Base-by-base conservation (phyloP, 1,140 invertebrate genomes). In the Pseudomyrmex sp. region DNA sequence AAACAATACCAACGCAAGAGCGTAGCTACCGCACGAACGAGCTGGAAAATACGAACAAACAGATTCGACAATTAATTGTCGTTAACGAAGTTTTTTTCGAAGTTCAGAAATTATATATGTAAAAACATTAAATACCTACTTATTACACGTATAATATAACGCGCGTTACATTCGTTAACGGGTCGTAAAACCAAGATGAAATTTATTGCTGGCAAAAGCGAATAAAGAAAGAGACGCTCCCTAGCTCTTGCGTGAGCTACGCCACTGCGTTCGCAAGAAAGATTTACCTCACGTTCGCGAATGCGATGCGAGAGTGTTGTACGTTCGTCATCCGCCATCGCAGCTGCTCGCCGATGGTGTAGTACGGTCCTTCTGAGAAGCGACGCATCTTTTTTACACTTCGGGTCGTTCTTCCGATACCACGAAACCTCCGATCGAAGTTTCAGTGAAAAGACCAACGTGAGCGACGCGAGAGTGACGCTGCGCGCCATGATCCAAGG, bases 311-410 rank as follows among this genome's bases (percentile, higher is more conserved):
- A 44, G 89, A 89, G 9, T 91, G 92, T 56, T 90, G 93, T 9
- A 94, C 92, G 74, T 94, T 94, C 70, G 90, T 93, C 93, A 94
- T 94, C 76, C 94, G 93, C 93, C 93, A 94, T 88, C 91, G 91
- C 61, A 93, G 80, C 13, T 92, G 92, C 20, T 92, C 87, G 62
- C 70, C 92, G 54, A 80, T 9, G 10, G 92, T 91, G 72, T 94
- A 94, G 50, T 93, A 94, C 35, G 83, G 90, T 44, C 91, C 52
- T 50, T 77, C 59, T 15, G 89, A 85, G 26, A 86, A 63, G 12
- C 87, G 89, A 56, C 82, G 84, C 89, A 90, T 90, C 35, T 15
- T 89, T 35, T 54, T 15, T 5, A 3, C 15, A 13, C n/a, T 18
- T 8, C 2, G 18, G 9, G 2, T 58, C 54, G 12, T 70, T 52